Evolutionary conservation across 2,797 vertebrate genomes (phyloP), one percentile per base, ranked within the genome.

Genomic region (Sebastiscus tertius): DNA sequence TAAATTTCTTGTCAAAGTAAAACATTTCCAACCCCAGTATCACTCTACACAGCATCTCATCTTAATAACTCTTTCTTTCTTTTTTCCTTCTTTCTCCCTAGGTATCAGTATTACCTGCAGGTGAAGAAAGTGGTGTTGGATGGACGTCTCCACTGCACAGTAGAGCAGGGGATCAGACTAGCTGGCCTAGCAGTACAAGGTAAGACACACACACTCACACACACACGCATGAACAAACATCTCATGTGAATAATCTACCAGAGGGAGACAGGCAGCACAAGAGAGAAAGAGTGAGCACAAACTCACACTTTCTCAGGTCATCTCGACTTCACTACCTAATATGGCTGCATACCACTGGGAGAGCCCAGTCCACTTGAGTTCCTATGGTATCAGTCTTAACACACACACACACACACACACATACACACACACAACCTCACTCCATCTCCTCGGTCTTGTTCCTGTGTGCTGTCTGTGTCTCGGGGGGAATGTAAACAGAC

Each of bases 31-130:
- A 52, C 36, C 24, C 9, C 11, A 58, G 22, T 52, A 13, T 71
- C n/a, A 14, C 24, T 27, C 27, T 36, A 6, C 3, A 11, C 3
- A 11, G 27, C n/a, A 24, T 36, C 22, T 55, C 31, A 65, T 55
- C 55, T 66, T n/a, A 75, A 2, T 24, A 49, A 73, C 6, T 2
- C 20, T 24, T 33, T 46, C n/a, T 49, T 49, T 54, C 16, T 62
- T 39, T 61, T 20, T n/a, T 61, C 20, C 26, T 55, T 59, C 6
- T 69, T 18, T 73, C 27, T 75, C 31, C 73, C n/a, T 79, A 99
- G 98, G 86, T 98, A 98, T 87, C 98, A 99, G 95, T 99, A 99
- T 95, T 99, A 99, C 95, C 96, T 99, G 64, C 98, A 99, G 94
- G 96, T 99, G 85, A 98, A 98, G 92, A 99, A 99, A 90, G 97